Base-by-base conservation (phyloP, 2,888 invertebrate species). In the Cerceris ruficornis region DNA sequence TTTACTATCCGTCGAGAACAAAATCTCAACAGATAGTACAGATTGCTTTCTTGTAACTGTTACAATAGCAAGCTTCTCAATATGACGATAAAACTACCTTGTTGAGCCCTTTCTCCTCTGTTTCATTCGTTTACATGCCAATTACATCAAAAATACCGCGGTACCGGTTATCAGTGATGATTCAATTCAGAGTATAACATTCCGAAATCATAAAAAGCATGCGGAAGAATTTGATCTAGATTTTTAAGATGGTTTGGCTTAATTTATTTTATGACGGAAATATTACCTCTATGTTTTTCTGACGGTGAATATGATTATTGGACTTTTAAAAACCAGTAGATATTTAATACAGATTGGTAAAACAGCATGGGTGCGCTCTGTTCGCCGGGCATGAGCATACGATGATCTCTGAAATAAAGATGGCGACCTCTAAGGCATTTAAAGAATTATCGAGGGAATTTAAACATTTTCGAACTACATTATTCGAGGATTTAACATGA, bases 401-500 rank as follows among this genome's bases (percentile, higher is more conserved):
- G 5, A 6, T n/a, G 42, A n/a, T 11, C 42, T n/a, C 42, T 42
- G 41, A 54, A 65, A 8, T 43, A 49, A 73, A 69, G 8, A 79
- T 79, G 69, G 69, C 55, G n/a, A 9, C n/a, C 41, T 6, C 9
- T 1, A 52, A 13, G 14, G 28, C 50, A 0, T 41, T n/a, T 11
- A 0, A 7, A 8, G 15, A 1, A 42, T 9, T 7, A 41, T 1
- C 4, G 7, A n/a, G 1, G n/a, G 11, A 0, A 9, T 11, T 52
- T 46, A 46, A 11, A 17, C 6, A 15, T n/a, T 50, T 42, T 7
- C 8, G 41, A 46, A n/a, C 43, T 28, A 28, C n/a, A 60, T 68
- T 28, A 28, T 28, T 46, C n/a, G 7, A 13, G 13, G 41, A 57
- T 75, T 69, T 73, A 80, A 81, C 41, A 85, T 85, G 85, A 80